Conservation (phyloP, 1,140 invertebrate species). For the Brachionus calyciflorus region DNA sequence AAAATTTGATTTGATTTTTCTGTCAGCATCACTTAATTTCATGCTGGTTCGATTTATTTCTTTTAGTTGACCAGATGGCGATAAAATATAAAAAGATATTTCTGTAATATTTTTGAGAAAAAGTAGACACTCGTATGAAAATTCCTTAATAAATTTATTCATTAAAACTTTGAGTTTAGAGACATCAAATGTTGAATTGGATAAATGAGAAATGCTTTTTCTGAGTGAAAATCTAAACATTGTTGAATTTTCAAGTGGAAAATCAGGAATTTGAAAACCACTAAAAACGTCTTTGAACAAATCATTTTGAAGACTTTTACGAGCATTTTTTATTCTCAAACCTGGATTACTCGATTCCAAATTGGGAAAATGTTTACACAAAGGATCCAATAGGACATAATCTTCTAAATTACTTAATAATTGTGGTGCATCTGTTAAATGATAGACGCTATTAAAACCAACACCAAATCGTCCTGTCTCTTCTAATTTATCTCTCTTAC, state of each 20-base stretch:
- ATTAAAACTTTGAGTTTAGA: not conserved
- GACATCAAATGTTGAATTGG: not conserved
- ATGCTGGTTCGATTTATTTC: not conserved
- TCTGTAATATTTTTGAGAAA: slow-evolving; percentile 10
- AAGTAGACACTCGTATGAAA: not conserved
- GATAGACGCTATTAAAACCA: slow-evolving; percentile 58
- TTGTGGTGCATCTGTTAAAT: slow-evolving; percentile 56
- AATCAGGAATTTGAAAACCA: not conserved
- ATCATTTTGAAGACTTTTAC: not conserved
- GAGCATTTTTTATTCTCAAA: slow-evolving; percentile 48
- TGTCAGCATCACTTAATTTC: not conserved
- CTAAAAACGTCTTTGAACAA: slow-evolving; percentile 6
- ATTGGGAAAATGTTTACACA: slow-evolving; percentile 51
- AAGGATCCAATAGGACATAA: slow-evolving; percentile 53
- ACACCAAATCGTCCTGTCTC: slow-evolving; percentile 56
- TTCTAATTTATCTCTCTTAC: slow-evolving; percentile 51
- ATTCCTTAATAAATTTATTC: not conserved
- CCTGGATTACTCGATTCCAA: slow-evolving; percentile 51
- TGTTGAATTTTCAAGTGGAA: slow-evolving; percentile 17
- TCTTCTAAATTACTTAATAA: slow-evolving; percentile 51
- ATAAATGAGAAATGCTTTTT: not conserved
- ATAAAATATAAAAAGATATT: slow-evolving; percentile 4
- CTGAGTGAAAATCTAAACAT: slow-evolving; percentile 38
- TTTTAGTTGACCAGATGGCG: not conserved
- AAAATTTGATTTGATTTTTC: too few species aligned